These are phyloP conservation scores for Enteromius afrohamiltoni DNA, from an alignment of 2,797 vertebrate species.

Conservation along the genomic window DNA sequence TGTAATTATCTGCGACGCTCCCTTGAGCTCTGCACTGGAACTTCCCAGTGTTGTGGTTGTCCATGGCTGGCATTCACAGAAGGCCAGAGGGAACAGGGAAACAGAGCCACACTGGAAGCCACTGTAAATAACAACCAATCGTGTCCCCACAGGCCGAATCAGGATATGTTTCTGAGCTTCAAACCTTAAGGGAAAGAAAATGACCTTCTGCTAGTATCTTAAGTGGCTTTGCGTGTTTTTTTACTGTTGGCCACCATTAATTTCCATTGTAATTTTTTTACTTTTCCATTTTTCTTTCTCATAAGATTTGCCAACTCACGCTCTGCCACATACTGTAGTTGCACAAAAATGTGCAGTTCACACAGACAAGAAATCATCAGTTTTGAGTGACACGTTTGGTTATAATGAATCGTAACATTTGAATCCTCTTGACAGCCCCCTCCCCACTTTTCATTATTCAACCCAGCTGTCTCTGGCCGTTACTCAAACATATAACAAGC, in stretches of 20 bases:
- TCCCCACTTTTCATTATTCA: constrained; percentile 24
- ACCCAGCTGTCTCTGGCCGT: constrained; percentile 2
- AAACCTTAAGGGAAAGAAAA: background rate
- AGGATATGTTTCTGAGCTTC: background rate
- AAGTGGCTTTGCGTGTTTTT: background rate
- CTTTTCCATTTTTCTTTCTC: background rate
- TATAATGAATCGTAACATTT: constrained; percentile 15
- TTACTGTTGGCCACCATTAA: background rate
- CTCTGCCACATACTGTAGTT: background rate
- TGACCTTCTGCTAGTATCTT: constrained; percentile 35
- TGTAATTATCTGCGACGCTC: constrained; percentile 75
- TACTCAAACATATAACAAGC: constrained; percentile 41
- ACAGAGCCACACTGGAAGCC: constrained; percentile 30
- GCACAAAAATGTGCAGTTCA: background rate
- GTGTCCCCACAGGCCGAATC: constrained; percentile 12
- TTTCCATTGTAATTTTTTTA: background rate
- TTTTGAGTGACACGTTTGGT: constrained; percentile 4
- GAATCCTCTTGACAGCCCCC: constrained; percentile 11
- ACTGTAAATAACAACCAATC: constrained; percentile 36
- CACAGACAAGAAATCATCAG: background rate
- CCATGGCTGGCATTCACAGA: constrained; percentile 42
- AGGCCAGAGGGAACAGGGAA: constrained; percentile 31
- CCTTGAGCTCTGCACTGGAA: constrained; percentile 69
- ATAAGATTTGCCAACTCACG: background rate
- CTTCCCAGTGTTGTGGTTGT: constrained; percentile 59